Conservation (phyloP, 1,140 invertebrate species). For the Caenorhabditis elegans region DNA sequence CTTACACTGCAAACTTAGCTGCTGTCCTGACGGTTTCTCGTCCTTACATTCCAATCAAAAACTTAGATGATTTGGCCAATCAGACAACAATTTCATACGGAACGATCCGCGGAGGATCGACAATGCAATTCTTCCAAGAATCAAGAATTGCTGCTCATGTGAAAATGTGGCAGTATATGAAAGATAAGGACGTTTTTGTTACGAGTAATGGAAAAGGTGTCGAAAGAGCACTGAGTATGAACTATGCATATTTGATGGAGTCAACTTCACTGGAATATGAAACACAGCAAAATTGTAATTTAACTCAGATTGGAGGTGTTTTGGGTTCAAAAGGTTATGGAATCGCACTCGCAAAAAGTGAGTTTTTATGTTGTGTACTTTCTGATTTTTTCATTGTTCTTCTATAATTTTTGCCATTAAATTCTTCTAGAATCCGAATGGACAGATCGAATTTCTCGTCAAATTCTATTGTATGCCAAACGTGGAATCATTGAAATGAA, state of each 20-base stretch:
- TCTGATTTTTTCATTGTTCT: background rate
- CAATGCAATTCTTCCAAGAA: slow-evolving; percentile 62
- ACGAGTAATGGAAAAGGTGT: slow-evolving; percentile 85
- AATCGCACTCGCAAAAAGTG: slow-evolving; percentile 68
- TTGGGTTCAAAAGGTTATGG: slow-evolving; percentile 84
- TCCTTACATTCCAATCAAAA: slow-evolving; percentile 90
- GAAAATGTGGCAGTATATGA: slow-evolving; percentile 94
- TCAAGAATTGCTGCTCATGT: slow-evolving; percentile 54
- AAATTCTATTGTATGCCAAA: slow-evolving; percentile 65
- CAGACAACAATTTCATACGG: slow-evolving; percentile 92
- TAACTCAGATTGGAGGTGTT: slow-evolving; percentile 94
- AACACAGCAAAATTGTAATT: slow-evolving; percentile 91
- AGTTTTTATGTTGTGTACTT: background rate
- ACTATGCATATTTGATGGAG: slow-evolving; percentile 98
- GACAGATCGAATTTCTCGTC: slow-evolving; percentile 63
- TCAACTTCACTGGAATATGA: slow-evolving; percentile 94
- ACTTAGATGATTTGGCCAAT: slow-evolving; percentile 86
- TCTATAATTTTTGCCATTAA: too few species aligned
- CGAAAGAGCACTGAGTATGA: slow-evolving; percentile 79
- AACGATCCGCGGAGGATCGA: slow-evolving; percentile 81
- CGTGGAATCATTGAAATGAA: slow-evolving; percentile 66
- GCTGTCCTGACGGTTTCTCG: slow-evolving; percentile 88
- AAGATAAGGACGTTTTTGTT: slow-evolving; percentile 82
- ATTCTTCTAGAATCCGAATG: slow-evolving; percentile 61
- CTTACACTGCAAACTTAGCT: slow-evolving; percentile 94